Base-by-base conservation (phyloP, 2,888 invertebrate species). In the Drosophila neonasuta region DNA sequence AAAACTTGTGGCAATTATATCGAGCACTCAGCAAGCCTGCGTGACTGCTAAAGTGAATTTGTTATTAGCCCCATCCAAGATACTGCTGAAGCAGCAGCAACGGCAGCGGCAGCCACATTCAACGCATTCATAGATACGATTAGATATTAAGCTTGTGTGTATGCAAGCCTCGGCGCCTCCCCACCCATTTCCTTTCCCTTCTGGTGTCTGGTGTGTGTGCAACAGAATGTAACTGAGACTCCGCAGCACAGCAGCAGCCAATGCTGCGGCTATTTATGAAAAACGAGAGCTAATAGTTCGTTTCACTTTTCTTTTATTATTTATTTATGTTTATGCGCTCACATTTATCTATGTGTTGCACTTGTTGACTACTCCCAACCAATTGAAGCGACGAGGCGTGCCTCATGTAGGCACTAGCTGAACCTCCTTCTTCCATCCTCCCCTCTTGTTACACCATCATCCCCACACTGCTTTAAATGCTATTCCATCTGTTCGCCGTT, bases 221-320 rank as follows among this genome's bases (percentile, higher is more conserved):
- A 86, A 45, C 87, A 81, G 87, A 84, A 81, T 86, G 81, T 79
- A 81, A 81, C 86, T 80, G 71, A 74, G 71, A 55, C 57, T 34
- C 51, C 41, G 15, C 49, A 42, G 42, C 29, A 20, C 29, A 20
- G 61, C 17, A 36, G 39, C 42, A 17, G 58, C 29, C n/a, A 30
- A 13, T 36, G 46, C 59, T 20, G 49, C 46, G 48, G 65, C 69
- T 65, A 77, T 45, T 68, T 83, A 74, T 84, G 80, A 83, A 85
- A 84, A 85, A 79, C 87, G 87, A 85, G 87, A 85, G 87, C 87
- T 87, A 85, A 75, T 77, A 71, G 77, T 70, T 80, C 79, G 84
- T 84, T 85, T 85, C 87, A 86, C 86, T 85, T 85, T 87, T 83
- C 84, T 78, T 88, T 83, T 88, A 70, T 75, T 80, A 74, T 79